These are phyloP conservation scores for Trachelipus rathkii DNA, from an alignment of 1,140 invertebrate species.

Conservation along the genomic window DNA sequence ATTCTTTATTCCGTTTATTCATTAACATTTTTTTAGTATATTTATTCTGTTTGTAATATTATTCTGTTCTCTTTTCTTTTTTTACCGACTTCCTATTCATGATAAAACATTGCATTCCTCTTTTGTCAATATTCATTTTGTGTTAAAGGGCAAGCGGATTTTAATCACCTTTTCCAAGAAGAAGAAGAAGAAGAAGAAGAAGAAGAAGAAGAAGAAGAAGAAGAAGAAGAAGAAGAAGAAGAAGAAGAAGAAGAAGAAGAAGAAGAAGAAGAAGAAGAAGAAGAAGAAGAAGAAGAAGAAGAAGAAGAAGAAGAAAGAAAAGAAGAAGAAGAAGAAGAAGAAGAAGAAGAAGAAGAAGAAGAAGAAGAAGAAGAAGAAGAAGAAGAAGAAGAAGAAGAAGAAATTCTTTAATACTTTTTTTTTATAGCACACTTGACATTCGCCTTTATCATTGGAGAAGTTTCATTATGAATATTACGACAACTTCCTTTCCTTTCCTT, in stretches of 20 bases:
- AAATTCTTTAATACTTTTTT: not conserved
- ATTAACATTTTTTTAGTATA: too few species aligned
- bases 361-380: not conserved
- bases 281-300: slow-evolving; percentile 22
- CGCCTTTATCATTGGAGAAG: too few species aligned
- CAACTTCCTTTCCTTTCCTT: too few species aligned
- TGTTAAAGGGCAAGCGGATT: too few species aligned
- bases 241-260: slow-evolving; percentile 14
- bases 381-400: not conserved
- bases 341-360: not conserved
- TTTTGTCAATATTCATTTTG: too few species aligned
- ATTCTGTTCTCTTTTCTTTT: too few species aligned
- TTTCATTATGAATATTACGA: too few species aligned
- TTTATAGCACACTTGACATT: not conserved
- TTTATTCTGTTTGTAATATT: too few species aligned
- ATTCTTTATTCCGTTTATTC: too few species aligned
- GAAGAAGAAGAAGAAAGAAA: slow-evolving; percentile 14
- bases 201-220: slow-evolving; percentile 8
- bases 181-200: slow-evolving; percentile 3
- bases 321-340: not conserved
- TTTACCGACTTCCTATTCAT: too few species aligned
- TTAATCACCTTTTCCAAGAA: too few species aligned
- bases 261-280: slow-evolving; percentile 18
- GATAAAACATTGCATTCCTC: too few species aligned
- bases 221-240: slow-evolving; percentile 16